Base-by-base conservation (phyloP, 1,140 invertebrate genomes). In the Pseudomyrmex cubaensis region DNA sequence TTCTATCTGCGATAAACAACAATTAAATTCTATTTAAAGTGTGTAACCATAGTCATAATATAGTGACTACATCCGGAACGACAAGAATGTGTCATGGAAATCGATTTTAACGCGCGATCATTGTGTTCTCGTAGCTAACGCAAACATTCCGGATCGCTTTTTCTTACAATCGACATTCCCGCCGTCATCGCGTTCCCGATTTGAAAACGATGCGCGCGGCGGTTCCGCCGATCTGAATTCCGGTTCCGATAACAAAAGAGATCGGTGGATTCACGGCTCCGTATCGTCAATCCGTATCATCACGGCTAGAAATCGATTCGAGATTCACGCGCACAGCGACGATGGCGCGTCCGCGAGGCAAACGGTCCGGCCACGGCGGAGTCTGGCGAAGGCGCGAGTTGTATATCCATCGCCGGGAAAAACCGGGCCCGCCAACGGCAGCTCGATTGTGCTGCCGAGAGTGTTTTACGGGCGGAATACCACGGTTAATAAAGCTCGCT, bases 301-400 rank as follows among this genome's bases (percentile, higher is more conserved):
- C 87, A 90, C 86, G 91, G 87, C 76, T 87, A 78, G 83, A 90
- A 91, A 91, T 92, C 90, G 91, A 92, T 92, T 92, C 83, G 62
- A 82, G 86, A 77, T 88, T 83, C 85, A 83, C 80, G 56, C 25
- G 25, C 74, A 83, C 67, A 70, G 61, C 76, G 84, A 78, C 70
- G 74, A 63, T 59, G 82, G 82, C 64, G 25, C 15, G 22, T 44
- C 9, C 61, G 76, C 74, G 74, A 84, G 63, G 54, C 54, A 46
- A 13, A 52, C 15, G 46, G 44, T 62, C 72, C 72, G 52, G 35
- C 10, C 25, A 50, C 8, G 25, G 25, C 25, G 2, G 17, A 20
- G 62, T n/a, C 8, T 12, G 17, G n/a, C 46, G 20, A 13, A 67
- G 35, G 35, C 20, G 76, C 66, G 54, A 59, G 20, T 48, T 69